Conservation (phyloP, 1,140 invertebrate species). For the Bombus difficillimus region DNA sequence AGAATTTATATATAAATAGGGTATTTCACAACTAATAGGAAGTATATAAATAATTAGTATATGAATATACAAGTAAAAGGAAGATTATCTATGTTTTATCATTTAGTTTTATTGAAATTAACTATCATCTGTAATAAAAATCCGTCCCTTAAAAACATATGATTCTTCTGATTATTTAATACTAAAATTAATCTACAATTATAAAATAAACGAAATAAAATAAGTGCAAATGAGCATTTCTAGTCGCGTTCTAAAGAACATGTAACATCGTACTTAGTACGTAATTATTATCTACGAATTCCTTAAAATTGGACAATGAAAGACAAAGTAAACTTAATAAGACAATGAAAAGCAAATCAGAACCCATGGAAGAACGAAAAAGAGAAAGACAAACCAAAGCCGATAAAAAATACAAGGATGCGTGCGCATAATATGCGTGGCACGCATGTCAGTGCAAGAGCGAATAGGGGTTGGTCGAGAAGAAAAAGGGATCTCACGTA, state of each 20-base stretch:
- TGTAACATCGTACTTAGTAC: too few species aligned
- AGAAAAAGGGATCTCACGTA: slow-evolving; percentile 48
- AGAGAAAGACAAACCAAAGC: neutral
- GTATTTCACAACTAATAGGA: too few species aligned
- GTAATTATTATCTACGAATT: neutral
- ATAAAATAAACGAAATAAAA: neutral
- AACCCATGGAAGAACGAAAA: neutral
- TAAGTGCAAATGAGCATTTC: neutral
- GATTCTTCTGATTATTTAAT: too few species aligned
- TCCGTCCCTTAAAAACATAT: too few species aligned
- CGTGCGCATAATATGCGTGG: neutral
- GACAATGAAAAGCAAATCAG: neutral
- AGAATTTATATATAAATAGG: too few species aligned
- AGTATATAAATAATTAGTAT: too few species aligned
- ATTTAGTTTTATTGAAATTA: too few species aligned
- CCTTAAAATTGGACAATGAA: too few species aligned
- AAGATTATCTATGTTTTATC: too few species aligned
- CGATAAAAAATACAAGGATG: neutral
- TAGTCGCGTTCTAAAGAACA: neutral
- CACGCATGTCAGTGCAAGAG: slow-evolving; percentile 54
- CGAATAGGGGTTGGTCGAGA: slow-evolving; percentile 55
- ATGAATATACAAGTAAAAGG: too few species aligned
- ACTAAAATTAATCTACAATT: neutral
- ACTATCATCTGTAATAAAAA: too few species aligned
- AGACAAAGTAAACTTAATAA: neutral